Evolutionary conservation across 2,888 invertebrate genomes (phyloP).

Genomic region (Meiosimyza platycephala): DNA sequence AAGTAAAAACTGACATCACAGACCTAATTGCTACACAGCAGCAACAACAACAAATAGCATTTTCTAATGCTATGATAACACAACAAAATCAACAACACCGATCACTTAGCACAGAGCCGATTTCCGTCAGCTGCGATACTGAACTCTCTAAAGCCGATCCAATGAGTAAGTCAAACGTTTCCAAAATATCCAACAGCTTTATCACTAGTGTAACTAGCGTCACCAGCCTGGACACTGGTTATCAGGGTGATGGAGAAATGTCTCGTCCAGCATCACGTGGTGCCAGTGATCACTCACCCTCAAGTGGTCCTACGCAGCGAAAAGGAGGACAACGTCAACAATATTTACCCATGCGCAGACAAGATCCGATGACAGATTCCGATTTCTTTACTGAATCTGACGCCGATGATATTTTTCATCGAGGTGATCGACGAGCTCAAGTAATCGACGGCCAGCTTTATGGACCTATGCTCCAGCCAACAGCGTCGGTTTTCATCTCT

Average conservation of each 20-base stretch:
- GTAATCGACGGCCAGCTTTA: conserved; percentile 92
- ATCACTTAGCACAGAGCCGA: conserved; percentile 42
- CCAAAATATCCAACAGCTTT: conserved; percentile 80
- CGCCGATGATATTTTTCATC: conserved; percentile 79
- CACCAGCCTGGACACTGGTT: conserved; percentile 92
- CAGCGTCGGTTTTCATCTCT: conserved; percentile 69
- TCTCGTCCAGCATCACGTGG: conserved; percentile 84
- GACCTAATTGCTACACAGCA: conserved; percentile 67
- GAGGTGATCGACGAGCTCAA: conserved; percentile 81
- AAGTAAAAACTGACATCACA: conserved; percentile 72
- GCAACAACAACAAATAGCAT: conserved; percentile 52
- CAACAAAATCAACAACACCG: conserved; percentile 40
- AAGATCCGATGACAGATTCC: conserved; percentile 90
- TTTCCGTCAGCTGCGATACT: conserved; percentile 47
- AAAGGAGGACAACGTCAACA: conserved; percentile 47
- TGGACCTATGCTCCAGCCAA: conserved; percentile 70
- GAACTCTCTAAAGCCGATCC: conserved; percentile 69
- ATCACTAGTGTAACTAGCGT: conserved; percentile 91
- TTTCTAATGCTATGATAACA: conserved; percentile 23
- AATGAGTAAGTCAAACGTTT: conserved; percentile 73
- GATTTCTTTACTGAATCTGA: conserved; percentile 93
- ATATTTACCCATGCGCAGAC: conserved; percentile 75
- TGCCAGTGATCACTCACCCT: conserved; percentile 80
- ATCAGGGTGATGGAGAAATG: conserved; percentile 92
- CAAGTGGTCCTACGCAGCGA: conserved; percentile 68